Evolutionary conservation across 2,888 invertebrate genomes (phyloP), one percentile per base, ranked within the genome.

Genomic region (Abrostola tripartita): DNA sequence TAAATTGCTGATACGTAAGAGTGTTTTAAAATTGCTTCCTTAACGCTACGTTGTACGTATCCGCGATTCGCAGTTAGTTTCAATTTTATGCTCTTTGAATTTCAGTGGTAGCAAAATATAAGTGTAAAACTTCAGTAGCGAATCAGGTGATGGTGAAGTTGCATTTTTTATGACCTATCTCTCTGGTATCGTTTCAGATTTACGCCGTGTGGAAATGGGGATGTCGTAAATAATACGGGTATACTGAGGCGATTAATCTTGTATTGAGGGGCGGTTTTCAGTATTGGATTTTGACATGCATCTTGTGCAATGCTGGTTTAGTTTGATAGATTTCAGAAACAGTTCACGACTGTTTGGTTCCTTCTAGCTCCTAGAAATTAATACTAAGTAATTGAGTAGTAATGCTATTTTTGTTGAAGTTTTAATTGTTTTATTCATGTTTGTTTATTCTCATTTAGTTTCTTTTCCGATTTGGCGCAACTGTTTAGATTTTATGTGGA

Each of bases 21-120:
- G 72, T 76, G 74, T 79, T 81, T 79, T 74, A 68, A 80, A 80
- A 81, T 78, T 68, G 79, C 71, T 79, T 67, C 50, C 41, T 37
- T 49, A 49, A 64, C 52, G 65, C 42, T 65, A n/a, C n/a, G 52
- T 62, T 2, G 24, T 24, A 24, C 24, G 51, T 65, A 68, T 69
- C 61, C 53, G 37, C 59, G 55, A 60, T 66, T 65, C 62, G 58
- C 64, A 70, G 72, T 76, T 74, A 65, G 64, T 65, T 71, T 56
- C 58, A 61, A 69, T 68, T 68, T 76, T 67, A 67, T 66, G 61
- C 65, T 74, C 50, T 70, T 56, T 65, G 57, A 59, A 63, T 74
- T 68, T 63, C 54, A 65, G 55, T 52, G n/a, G 66, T 63, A 24
- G 40, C 52, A 60, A 60, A 69, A 76, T 71, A 71, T 71, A 64